Evolutionary conservation across 2,797 vertebrate species (phyloP).

Genomic region (Coregonus ussuriensis): DNA sequence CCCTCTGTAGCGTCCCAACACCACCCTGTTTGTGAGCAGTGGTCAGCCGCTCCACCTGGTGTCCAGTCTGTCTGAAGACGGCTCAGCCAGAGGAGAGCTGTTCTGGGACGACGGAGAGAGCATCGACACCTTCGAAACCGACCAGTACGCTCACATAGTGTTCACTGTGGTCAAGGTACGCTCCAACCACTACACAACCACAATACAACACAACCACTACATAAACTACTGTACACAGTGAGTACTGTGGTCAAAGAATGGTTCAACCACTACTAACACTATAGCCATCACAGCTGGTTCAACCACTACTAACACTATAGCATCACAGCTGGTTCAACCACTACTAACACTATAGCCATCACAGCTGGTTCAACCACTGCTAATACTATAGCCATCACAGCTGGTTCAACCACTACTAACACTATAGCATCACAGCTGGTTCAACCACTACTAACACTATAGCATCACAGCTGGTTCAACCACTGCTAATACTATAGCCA

Average conservation of each 20-base stretch:
- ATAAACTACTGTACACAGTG: not conserved
- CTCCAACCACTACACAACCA: not conserved
- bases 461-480: too few relatives aligned
- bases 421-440: too few relatives aligned
- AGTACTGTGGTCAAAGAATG: conserved; percentile 67
- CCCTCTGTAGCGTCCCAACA: conserved; percentile 72
- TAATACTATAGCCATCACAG: too few relatives aligned
- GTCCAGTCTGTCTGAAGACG: conserved; percentile 69
- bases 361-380: too few relatives aligned
- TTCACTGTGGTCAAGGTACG: conserved; percentile 76
- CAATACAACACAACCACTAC: not conserved
- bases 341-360: too few relatives aligned
- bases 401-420: too few relatives aligned
- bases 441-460: too few relatives aligned
- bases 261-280: not conserved
- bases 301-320: too few relatives aligned
- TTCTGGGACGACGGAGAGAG: conserved; percentile 88
- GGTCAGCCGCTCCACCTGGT: conserved; percentile 79
- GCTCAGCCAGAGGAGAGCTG: conserved; percentile 79
- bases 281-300: too few relatives aligned
- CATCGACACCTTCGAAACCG: conserved; percentile 78
- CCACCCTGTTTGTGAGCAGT: conserved; percentile 74
- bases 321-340: too few relatives aligned
- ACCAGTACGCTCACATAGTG: conserved; percentile 77
- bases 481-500: too few relatives aligned